phyloP scores from a whole-genome alignment of 1,140 invertebrate genomes.

The Trissolcus basalis region DNA sequence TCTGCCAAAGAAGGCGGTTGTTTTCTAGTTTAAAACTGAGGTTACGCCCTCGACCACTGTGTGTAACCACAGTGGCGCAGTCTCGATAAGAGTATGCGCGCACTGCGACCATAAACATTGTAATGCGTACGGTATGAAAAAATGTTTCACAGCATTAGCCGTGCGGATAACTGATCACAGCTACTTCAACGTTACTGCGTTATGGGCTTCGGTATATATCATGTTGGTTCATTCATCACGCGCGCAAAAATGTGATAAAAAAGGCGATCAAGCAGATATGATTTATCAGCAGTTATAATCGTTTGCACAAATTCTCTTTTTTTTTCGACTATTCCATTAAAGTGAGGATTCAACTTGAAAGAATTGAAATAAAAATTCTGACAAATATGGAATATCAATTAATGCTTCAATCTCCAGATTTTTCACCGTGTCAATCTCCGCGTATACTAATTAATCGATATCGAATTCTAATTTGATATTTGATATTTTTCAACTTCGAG shows the following conservation, averaged over 20 bases:
- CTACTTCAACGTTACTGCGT: conserved; percentile 29
- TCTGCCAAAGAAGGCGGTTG: conserved; percentile 42
- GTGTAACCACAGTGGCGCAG: conserved; percentile 49
- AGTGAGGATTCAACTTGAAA: conserved; percentile 19
- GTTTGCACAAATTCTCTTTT: conserved; percentile 5
- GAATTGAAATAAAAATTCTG: conserved; percentile 7
- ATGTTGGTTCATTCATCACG: conserved; percentile 30
- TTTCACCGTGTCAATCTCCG: conserved; percentile 17
- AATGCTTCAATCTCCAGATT: conserved; percentile 33
- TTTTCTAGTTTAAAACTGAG: conserved; percentile 50
- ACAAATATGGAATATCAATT: conserved; percentile 48
- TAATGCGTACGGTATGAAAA: conserved; percentile 40
- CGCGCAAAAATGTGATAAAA: conserved; percentile 28
- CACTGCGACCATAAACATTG: conserved; percentile 52
- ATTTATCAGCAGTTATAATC: conserved; percentile 41
- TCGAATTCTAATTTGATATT: no score
- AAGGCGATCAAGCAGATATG: conserved; percentile 19
- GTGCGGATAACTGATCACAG: conserved; percentile 32
- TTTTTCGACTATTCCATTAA: conserved; percentile 24
- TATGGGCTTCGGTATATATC: conserved; percentile 11
- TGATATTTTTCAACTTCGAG: no score
- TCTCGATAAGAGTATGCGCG: conserved; percentile 25
- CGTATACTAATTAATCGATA: no score
- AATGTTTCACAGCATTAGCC: conserved; percentile 37
- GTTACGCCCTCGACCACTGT: conserved; percentile 47